A percentile compares a stretch with the other conserved stretches of the same genome.
phyloP scores from a whole-genome alignment of 1,140 invertebrate species.

The Drosophila ogumai region DNA sequence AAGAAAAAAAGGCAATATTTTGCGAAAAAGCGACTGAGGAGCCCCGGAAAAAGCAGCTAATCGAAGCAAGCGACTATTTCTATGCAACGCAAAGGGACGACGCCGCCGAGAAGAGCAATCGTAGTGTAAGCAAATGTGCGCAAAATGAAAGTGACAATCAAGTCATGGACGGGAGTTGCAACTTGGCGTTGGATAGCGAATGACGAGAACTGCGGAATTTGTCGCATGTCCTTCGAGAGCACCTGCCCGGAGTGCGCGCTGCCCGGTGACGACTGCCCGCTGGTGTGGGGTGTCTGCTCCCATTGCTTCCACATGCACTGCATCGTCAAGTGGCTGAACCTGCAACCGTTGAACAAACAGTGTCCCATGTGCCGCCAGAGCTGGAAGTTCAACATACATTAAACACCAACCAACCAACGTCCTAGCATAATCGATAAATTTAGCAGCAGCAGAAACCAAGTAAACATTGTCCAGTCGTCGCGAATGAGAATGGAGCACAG shows the following conservation, averaged over 20 bases:
- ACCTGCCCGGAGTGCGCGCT: conserved; percentile 99
- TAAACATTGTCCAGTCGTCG: conserved; percentile 17
- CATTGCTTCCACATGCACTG: conserved; percentile 99
- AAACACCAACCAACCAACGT: conserved; percentile 45
- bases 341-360: conserved; percentile 96
- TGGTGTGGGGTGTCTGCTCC: conserved; percentile 99
- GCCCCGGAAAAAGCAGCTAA: conserved; percentile 11
- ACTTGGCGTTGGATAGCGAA: conserved; percentile 99
- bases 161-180: conserved; percentile 95
- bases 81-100: conserved; percentile 10
- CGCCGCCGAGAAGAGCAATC: conserved; percentile 14
- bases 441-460: conserved; percentile 26
- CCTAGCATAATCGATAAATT: conserved; percentile 20
- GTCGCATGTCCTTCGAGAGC: conserved; percentile 98
- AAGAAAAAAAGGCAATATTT: conserved; percentile 67
- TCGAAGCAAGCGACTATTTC: background rate
- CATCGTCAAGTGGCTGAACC: conserved; percentile 99
- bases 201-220: conserved; percentile 99
- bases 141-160: conserved; percentile 85
- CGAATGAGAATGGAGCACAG: conserved; percentile 69
- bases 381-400: conserved; percentile 97
- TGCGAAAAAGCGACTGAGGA: conserved; percentile 40
- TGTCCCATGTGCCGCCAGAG: conserved; percentile 99
- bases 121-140: conserved; percentile 62
- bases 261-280: conserved; percentile 98